Evolutionary conservation across 2,888 invertebrate species (phyloP).

Genomic region (Nymphalis c-album): DNA sequence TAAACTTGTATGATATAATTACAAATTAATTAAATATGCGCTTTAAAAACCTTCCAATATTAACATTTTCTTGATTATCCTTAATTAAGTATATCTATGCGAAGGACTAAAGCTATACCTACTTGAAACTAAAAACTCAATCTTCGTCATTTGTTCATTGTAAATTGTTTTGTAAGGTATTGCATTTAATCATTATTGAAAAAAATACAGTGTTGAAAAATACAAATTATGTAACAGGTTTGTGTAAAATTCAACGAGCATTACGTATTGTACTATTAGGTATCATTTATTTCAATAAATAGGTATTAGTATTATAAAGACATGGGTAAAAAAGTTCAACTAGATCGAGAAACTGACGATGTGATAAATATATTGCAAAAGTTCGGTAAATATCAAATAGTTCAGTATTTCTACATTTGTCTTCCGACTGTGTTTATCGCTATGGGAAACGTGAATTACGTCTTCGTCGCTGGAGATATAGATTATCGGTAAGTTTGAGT

Average conservation of each 20-base stretch:
- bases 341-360: neutral
- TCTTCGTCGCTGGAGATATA: conserved; percentile 65
- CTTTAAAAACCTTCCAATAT: no score
- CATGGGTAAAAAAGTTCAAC: neutral
- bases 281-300: neutral
- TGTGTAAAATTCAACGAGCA: neutral
- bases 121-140: no score
- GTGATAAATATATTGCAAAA: conserved; percentile 46
- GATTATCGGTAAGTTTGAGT: conserved; percentile 55
- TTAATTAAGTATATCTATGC: no score
- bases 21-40: no score
- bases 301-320: neutral
- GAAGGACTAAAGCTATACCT: no score
- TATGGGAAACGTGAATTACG: conserved; percentile 64
- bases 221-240: neutral
- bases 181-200: neutral
- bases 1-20: no score
- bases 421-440: conserved; percentile 56
- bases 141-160: no score
- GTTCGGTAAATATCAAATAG: conserved; percentile 70
- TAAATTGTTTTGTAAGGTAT: neutral
- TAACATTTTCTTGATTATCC: no score
- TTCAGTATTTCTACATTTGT: conserved; percentile 57
- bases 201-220: neutral
- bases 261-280: no score